Percentiles rank a stretch among this genome's conserved stretches.
phyloP scores from a whole-genome alignment of 2,113 vertebrate species.

The Oryzias woworae region DNA sequence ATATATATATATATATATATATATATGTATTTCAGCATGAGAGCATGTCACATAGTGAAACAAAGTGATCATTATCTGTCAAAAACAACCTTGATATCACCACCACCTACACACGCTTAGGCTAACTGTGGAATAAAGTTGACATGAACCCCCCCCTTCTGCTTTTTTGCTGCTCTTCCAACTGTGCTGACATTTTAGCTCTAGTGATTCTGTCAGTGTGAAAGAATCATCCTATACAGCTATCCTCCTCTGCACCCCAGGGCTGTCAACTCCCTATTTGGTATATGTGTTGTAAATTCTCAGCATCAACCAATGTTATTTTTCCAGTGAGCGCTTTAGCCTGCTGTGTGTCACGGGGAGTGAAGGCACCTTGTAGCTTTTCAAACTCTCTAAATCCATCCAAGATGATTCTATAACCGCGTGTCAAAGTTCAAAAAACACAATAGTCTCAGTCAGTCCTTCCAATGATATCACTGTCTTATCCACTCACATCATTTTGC shows the following conservation, averaged over 20 bases:
- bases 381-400: constrained; percentile 45
- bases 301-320: constrained; percentile 11
- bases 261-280: constrained; percentile 34
- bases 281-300: constrained; percentile 28
- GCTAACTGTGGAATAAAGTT: constrained; percentile 23
- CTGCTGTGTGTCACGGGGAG: constrained; percentile 29
- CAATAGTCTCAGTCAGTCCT: constrained; percentile 35
- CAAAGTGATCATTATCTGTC: background rate
- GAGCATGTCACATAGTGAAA: background rate
- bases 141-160: constrained; percentile 8
- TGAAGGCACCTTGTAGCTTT: constrained; percentile 31
- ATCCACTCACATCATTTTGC: constrained; percentile 38
- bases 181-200: constrained; percentile 59
- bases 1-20: too few species aligned
- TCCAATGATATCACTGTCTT: constrained; percentile 22
- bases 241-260: background rate
- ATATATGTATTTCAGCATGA: too few species aligned
- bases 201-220: constrained; percentile 48
- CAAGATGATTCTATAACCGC: constrained; percentile 36
- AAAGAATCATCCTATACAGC: constrained; percentile 27
- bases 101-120: constrained; percentile 27
- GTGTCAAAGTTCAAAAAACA: constrained; percentile 56
- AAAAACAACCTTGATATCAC: background rate
- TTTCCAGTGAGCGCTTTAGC: constrained; percentile 20
- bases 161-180: constrained; percentile 7